Evolutionary conservation across 2,113 vertebrate species (phyloP), one percentile per base, ranked within the genome.

Genomic region (Nesospiza acunhae): DNA sequence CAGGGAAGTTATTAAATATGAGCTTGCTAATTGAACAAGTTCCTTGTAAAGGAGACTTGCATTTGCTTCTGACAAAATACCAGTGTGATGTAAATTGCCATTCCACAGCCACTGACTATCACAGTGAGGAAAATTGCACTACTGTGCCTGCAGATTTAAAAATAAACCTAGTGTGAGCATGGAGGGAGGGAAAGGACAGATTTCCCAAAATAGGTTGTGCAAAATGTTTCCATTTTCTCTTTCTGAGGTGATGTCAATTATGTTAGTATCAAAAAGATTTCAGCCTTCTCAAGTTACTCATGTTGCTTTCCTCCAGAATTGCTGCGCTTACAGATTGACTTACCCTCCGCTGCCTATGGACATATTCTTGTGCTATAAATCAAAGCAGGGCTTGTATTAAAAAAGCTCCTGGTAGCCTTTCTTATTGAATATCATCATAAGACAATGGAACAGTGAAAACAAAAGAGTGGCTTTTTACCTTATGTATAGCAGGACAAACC

Each of bases 111-210:
- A 91, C 56, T 89, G 86, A 92, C 85, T 89, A 79, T 89, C 31
- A 44, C 19, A 91, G 81, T 82, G 87, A 84, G 73, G 62, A 93
- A 95, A 94, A 68, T 50, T 87, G 49, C 90, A 90, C 78, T 85
- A 83, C 90, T 80, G 78, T 80, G 94, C 41, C 85, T 95, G 88
- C 67, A 83, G 78, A 76, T 83, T 92, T 90, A 93, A 96, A 96
- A 97, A 95, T 96, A 97, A 90, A 93, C 60, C 33, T 73, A 82
- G 82, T 94, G 70, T 96, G 82, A 94, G 75, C 72, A 83, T 0
- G 4, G 20, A 91, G 52, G 22, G 63, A 93, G n/a, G 27, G n/a
- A 84, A 94, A 81, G 66, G 63, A 94, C 62, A 84, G 20, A 89
- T 52, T 84, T 94, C 91, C 58, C 11, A 62, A 91, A 96, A 96